Evolutionary conservation across 2,888 invertebrate species (phyloP).

Genomic region (Nomada fabriciana): DNA sequence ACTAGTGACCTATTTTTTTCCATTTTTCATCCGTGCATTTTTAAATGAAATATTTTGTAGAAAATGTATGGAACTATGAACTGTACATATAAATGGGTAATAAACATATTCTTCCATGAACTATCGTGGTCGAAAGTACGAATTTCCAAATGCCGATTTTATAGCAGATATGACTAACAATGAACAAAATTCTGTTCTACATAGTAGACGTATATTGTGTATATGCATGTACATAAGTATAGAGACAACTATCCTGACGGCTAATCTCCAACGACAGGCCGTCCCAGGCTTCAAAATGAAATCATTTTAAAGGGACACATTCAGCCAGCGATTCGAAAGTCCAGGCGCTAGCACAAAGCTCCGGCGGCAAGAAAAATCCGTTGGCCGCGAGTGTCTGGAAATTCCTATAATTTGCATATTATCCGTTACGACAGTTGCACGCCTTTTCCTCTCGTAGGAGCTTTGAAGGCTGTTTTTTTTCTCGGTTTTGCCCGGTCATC

Average conservation of each 20-base stretch:
- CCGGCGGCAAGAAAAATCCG: constrained; percentile 57
- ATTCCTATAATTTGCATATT: constrained; percentile 74
- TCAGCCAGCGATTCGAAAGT: constrained; percentile 5
- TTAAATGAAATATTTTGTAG: neutral
- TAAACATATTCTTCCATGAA: neutral
- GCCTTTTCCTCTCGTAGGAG: constrained; percentile 61
- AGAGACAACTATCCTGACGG: too few relatives aligned
- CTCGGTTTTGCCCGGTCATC: constrained; percentile 63
- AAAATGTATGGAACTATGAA: neutral
- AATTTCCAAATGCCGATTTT: too few relatives aligned
- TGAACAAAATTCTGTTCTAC: too few relatives aligned
- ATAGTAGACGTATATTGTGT: too few relatives aligned
- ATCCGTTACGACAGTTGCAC: constrained; percentile 76
- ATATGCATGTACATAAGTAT: too few relatives aligned
- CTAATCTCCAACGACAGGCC: neutral
- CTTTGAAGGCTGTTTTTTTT: constrained; percentile 49
- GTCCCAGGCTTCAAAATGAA: neutral
- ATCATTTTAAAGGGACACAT: constrained; percentile 9
- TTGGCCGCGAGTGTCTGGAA: constrained; percentile 58
- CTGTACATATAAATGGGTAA: neutral
- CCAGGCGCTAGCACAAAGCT: constrained; percentile 3
- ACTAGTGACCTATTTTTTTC: fast-evolving
- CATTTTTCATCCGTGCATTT: neutral
- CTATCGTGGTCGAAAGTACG: neutral
- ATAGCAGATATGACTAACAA: too few relatives aligned